Percentiles rank a stretch among this genome's conserved stretches.
Conservation (phyloP, 1,140 invertebrate genomes). For the Drosophila takahashii region DNA sequence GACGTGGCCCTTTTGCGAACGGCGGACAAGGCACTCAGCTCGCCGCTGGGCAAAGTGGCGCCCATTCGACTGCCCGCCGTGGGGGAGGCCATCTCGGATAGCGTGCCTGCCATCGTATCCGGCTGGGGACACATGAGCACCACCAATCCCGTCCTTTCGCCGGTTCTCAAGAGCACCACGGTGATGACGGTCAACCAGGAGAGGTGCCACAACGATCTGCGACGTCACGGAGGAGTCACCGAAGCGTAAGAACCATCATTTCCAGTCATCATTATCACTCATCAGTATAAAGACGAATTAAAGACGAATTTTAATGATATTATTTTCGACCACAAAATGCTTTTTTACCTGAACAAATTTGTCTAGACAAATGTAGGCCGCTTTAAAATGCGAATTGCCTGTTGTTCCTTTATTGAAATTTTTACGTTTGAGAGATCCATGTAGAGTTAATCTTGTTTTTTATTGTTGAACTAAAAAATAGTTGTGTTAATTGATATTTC, state of each 20-base stretch:
- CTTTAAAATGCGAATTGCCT: too few species aligned
- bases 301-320: too few species aligned
- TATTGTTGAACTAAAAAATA: too few species aligned
- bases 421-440: too few species aligned
- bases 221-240: slow-evolving; percentile 67
- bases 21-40: slow-evolving; percentile 37
- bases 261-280: background rate
- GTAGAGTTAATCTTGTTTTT: too few species aligned
- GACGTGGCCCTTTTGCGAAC: slow-evolving; percentile 74
- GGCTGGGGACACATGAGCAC: slow-evolving; percentile 83
- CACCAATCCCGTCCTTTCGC: slow-evolving; percentile 60
- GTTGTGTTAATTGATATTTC: too few species aligned
- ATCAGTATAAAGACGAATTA: too few species aligned
- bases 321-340: background rate
- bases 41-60: slow-evolving; percentile 35
- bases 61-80: slow-evolving; percentile 60
- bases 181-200: slow-evolving; percentile 74
- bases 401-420: too few species aligned
- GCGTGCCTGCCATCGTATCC: slow-evolving; percentile 58
- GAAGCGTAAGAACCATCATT: slow-evolving; percentile 62
- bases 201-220: slow-evolving; percentile 60
- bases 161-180: slow-evolving; percentile 68
- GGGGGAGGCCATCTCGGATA: slow-evolving; percentile 48
- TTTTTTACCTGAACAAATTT: too few species aligned
- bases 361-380: too few species aligned